A percentile compares a stretch with the other conserved stretches of the same genome.
Evolutionary conservation across 1,140 invertebrate genomes (phyloP).

Genomic region (Lerema accius): DNA sequence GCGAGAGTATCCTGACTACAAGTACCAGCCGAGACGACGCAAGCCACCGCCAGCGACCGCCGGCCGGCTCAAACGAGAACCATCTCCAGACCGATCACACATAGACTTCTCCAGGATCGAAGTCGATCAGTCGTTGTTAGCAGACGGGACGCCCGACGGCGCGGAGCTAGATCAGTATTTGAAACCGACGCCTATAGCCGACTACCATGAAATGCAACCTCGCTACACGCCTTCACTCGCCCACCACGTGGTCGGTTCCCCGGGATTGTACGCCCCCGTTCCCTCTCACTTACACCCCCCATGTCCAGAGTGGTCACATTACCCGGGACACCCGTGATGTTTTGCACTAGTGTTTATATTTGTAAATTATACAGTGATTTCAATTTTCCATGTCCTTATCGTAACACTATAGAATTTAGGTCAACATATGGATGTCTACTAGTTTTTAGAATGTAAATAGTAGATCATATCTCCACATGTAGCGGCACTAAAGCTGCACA

Average conservation of each 20-base stretch:
- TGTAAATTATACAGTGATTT: not conserved
- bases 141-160: conserved; percentile 66
- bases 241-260: conserved; percentile 45
- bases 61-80: conserved; percentile 61
- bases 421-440: conserved; percentile 39
- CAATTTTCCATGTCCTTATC: conserved; percentile 14
- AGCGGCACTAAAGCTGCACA: conserved; percentile 46
- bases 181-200: conserved; percentile 53
- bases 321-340: conserved; percentile 58
- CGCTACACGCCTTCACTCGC: conserved; percentile 54
- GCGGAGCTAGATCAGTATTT: conserved; percentile 75
- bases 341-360: no score
- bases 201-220: conserved; percentile 75
- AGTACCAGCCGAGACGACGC: conserved; percentile 93
- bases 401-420: conserved; percentile 40
- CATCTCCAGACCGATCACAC: conserved; percentile 63
- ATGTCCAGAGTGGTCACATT: conserved; percentile 67
- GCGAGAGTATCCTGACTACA: conserved; percentile 95
- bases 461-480: conserved; percentile 43
- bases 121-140: conserved; percentile 55
- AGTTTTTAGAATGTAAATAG: conserved; percentile 42
- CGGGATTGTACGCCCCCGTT: conserved; percentile 56
- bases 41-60: conserved; percentile 72
- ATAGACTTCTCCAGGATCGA: conserved; percentile 72
- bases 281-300: conserved; percentile 62